A percentile compares a stretch with the other conserved stretches of the same genome.
Conservation (phyloP, 92 coral and sea anemone genomes). For the Anthopleura xanthogrammica region DNA sequence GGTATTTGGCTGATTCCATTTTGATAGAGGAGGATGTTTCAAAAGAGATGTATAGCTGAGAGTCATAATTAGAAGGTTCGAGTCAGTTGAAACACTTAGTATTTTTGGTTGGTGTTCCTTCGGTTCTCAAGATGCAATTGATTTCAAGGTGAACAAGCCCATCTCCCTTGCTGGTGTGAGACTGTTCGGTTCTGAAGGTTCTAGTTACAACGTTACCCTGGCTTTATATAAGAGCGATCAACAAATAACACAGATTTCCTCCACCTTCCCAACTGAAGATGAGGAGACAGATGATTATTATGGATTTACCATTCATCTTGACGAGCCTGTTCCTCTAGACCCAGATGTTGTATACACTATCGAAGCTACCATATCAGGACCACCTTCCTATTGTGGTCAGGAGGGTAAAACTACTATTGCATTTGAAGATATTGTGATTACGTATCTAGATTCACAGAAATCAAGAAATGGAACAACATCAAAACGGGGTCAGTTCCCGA, state of each 20-base stretch:
- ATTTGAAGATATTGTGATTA: neutral
- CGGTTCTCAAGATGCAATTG: neutral
- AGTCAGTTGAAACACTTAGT: no score
- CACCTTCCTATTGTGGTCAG: neutral
- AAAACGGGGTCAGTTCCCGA: neutral
- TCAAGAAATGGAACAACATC: neutral
- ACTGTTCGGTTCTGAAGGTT: neutral
- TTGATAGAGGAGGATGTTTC: no score
- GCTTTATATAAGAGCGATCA: neutral
- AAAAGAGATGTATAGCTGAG: no score
- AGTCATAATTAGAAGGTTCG: no score
- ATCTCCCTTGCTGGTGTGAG: neutral
- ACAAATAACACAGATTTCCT: neutral
- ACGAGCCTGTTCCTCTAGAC: slow-evolving; percentile 15
- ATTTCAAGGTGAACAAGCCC: neutral
- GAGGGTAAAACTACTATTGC: neutral
- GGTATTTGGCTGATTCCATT: no score
- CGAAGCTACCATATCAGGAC: slow-evolving; percentile 11
- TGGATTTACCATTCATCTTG: slow-evolving; percentile 2
- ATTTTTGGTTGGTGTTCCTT: no score
- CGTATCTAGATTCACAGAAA: neutral
- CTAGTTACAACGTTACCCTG: neutral
- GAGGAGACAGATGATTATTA: neutral
- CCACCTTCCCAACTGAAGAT: neutral
- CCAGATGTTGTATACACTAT: slow-evolving; percentile 11